phyloP scores from a whole-genome alignment of 2,888 invertebrate species.

The Scaptodrosophila latifasciaeformis region DNA sequence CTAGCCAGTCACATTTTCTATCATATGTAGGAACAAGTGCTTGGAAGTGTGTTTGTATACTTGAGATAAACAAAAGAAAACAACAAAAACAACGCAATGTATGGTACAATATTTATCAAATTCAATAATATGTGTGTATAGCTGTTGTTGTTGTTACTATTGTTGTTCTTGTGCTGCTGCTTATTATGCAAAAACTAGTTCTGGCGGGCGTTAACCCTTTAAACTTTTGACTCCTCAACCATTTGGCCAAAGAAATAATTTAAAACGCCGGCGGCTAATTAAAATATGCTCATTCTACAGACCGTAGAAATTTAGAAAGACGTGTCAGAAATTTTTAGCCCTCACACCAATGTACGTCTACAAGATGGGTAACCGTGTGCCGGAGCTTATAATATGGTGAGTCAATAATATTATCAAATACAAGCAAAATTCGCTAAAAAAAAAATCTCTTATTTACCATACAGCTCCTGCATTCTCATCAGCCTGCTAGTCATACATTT shows the following conservation, averaged over 20 bases:
- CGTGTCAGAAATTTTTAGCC: slow-evolving; percentile 22
- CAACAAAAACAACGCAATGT: too few relatives aligned
- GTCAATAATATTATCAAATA: slow-evolving; percentile 8
- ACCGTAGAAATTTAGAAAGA: too few relatives aligned
- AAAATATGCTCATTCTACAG: slow-evolving; percentile 1
- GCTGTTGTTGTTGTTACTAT: slow-evolving; percentile 12
- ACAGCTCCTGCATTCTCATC: slow-evolving; percentile 63
- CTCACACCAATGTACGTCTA: slow-evolving; percentile 33
- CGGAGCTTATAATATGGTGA: slow-evolving; percentile 74
- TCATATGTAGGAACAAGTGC: neutral
- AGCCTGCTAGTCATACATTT: slow-evolving; percentile 72
- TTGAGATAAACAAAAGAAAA: too few relatives aligned
- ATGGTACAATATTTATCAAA: neutral
- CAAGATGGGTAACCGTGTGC: slow-evolving; percentile 72
- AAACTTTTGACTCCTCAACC: slow-evolving; percentile 52
- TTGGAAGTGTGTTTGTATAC: neutral
- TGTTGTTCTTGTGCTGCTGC: slow-evolving; percentile 4
- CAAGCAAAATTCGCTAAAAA: neutral
- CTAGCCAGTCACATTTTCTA: too few relatives aligned
- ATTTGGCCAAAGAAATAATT: neutral
- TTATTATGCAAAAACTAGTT: slow-evolving; percentile 57
- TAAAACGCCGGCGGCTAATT: slow-evolving; percentile 24
- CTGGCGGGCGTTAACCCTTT: slow-evolving; percentile 47
- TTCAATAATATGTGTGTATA: neutral
- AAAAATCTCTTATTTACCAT: too few relatives aligned